Percentiles rank a stretch among this genome's conserved stretches.
These are phyloP conservation scores for Adrianichthys oophorus DNA, from an alignment of 2,797 vertebrate genomes.

Conservation along the genomic window DNA sequence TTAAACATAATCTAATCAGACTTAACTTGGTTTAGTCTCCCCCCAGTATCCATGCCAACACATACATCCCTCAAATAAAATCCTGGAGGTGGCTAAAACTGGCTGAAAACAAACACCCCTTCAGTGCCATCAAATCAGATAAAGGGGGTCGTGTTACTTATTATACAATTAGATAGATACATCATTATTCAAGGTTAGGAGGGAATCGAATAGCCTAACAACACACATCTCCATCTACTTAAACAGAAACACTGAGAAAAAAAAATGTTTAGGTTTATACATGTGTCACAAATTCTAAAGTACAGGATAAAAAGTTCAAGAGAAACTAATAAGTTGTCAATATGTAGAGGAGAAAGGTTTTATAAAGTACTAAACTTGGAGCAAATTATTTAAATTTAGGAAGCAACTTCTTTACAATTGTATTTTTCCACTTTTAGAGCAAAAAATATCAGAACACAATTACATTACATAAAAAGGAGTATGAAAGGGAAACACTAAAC, in stretches of 20 bases:
- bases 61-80: slow-evolving; percentile 75
- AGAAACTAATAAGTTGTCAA: too few species aligned
- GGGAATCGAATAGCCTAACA: slow-evolving; percentile 60
- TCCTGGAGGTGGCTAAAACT: slow-evolving; percentile 92
- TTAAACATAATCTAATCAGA: slow-evolving; percentile 95
- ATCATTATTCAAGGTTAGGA: slow-evolving; percentile 49
- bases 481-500: too few species aligned
- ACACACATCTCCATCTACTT: slow-evolving; percentile 28
- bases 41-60: slow-evolving; percentile 93
- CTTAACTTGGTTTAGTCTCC: slow-evolving; percentile 94
- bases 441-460: too few species aligned
- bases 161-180: slow-evolving; percentile 91
- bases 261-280: too few species aligned
- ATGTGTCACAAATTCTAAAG: too few species aligned
- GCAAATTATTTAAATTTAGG: too few species aligned
- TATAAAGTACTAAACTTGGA: too few species aligned
- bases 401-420: too few species aligned
- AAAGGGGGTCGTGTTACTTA: slow-evolving; percentile 88
- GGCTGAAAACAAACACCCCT: slow-evolving; percentile 95
- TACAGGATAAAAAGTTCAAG: too few species aligned
- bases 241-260: slow-evolving; percentile 19
- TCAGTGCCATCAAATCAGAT: slow-evolving; percentile 93
- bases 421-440: too few species aligned
- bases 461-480: too few species aligned
- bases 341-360: too few species aligned